Evolutionary conservation across 2,797 vertebrate genomes (phyloP).

Genomic region (Melanotaenia boesemani): DNA sequence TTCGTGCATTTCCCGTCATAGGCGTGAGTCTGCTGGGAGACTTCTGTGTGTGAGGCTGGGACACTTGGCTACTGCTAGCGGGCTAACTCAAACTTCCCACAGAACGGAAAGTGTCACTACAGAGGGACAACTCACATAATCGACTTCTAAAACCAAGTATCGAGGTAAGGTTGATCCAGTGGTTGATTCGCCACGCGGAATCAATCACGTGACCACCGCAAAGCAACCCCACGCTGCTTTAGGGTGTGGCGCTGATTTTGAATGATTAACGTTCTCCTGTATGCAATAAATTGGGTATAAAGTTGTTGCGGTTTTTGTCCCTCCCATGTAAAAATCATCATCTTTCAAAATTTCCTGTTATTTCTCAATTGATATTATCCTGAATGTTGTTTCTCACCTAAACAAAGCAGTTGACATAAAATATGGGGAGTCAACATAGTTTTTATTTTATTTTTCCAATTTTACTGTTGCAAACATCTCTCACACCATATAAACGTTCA

Average conservation of each 20-base stretch:
- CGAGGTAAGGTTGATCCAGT: conserved; percentile 7
- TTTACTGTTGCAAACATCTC: too few relatives aligned
- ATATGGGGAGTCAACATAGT: too few relatives aligned
- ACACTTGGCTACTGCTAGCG: conserved; percentile 35
- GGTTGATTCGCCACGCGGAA: conserved; percentile 10
- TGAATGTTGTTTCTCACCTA: too few relatives aligned
- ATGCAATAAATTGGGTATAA: not conserved
- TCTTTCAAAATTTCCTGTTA: too few relatives aligned
- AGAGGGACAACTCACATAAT: not conserved
- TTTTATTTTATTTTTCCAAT: too few relatives aligned
- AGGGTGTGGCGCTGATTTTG: conserved; percentile 5
- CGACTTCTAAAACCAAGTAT: conserved; percentile 1
- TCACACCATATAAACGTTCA: too few relatives aligned
- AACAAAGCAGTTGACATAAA: too few relatives aligned
- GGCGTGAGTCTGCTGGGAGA: conserved; percentile 26
- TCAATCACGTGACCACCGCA: conserved; percentile 11
- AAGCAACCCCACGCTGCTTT: conserved; percentile 4
- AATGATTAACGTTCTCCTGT: not conserved
- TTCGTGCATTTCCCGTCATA: conserved; percentile 64
- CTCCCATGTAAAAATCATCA: too few relatives aligned
- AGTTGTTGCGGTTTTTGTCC: not conserved
- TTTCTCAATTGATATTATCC: too few relatives aligned
- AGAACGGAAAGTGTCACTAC: conserved; percentile 8
- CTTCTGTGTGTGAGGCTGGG: conserved; percentile 16
- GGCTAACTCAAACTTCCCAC: conserved; percentile 19